Base-by-base conservation (phyloP, 2,888 invertebrate genomes). In the Beris chalybata region DNA sequence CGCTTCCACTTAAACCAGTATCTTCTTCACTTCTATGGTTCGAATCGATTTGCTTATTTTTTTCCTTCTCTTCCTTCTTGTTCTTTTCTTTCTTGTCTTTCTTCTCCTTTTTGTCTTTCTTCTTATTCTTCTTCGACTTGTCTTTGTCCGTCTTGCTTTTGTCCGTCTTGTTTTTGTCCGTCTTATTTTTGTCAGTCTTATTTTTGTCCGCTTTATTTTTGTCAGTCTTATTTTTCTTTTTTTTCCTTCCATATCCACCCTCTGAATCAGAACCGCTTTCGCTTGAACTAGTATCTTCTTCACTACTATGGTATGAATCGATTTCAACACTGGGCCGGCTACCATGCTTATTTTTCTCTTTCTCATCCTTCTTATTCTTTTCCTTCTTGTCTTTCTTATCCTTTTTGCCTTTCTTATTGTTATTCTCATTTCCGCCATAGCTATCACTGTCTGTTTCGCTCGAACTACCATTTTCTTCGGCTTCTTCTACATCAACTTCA, bases 401-500 rank as follows among this genome's bases (percentile, higher is more conserved):
- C 48, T 48, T 31, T 43, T 43, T 48, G 6, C 5, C 12, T 54
- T 54, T 32, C 12, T 54, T 32, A n/a, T 32, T 31, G 1, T 30
- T 54, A 3, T 32, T n/a, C 32, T 22, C 22, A 22, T 22, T 22
- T 22, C 22, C 22, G 22, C 22, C 22, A 22, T 22, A 22, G 22
- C 22, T 22, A 22, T 50, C 5, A 13, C 13, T 15, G 5, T 2
- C 11, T 4, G 50, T 50, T 7, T 50, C 50, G 50, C 50, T 13
- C 3, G 5, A 7, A 53, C 53, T 22, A 50, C 6, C 13, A 31
- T 5, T 9, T 22, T 44, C 44, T 48, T 63, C 64, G 1, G 11
- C 57, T 15, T 52, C 45, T 30, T 61, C 64, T 12, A 11, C 13
- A 2, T 63, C 45, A 13, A 67, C 59, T 31, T 57, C 57, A 9